Conservation (phyloP, 1,140 invertebrate genomes). For the Reticulitermes speratus region DNA sequence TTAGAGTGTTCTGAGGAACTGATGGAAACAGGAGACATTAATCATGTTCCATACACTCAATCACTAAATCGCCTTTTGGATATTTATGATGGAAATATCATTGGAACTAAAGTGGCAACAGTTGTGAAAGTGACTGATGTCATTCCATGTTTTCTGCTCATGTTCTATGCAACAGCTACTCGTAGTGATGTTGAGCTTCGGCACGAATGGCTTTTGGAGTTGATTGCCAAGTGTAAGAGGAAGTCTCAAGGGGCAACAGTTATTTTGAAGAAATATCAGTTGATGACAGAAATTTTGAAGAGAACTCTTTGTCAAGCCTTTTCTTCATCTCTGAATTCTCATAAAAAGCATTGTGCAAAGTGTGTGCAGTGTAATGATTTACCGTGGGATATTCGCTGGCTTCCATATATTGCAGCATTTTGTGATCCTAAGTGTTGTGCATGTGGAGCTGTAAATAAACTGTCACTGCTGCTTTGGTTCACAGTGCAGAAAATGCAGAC, state of each 20-base stretch:
- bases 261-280: background rate
- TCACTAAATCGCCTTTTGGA: background rate
- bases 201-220: slow-evolving; percentile 18
- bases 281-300: background rate
- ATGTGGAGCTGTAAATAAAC: background rate
- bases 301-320: background rate
- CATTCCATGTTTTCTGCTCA: background rate
- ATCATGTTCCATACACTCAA: background rate
- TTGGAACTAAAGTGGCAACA: background rate
- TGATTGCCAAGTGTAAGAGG: background rate
- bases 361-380: background rate
- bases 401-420: slow-evolving; percentile 36
- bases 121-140: background rate
- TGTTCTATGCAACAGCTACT: slow-evolving; percentile 32
- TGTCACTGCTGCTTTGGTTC: background rate
- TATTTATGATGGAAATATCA: background rate
- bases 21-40: background rate
- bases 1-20: background rate
- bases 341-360: slow-evolving; percentile 14
- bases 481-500: background rate
- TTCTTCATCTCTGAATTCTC: background rate
- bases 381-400: slow-evolving; percentile 39
- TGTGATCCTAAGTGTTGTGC: background rate
- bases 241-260: background rate
- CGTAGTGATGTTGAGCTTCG: slow-evolving; percentile 26